Base-by-base conservation (phyloP, 2,888 invertebrate species). In the Sphaeridia pumilis region DNA sequence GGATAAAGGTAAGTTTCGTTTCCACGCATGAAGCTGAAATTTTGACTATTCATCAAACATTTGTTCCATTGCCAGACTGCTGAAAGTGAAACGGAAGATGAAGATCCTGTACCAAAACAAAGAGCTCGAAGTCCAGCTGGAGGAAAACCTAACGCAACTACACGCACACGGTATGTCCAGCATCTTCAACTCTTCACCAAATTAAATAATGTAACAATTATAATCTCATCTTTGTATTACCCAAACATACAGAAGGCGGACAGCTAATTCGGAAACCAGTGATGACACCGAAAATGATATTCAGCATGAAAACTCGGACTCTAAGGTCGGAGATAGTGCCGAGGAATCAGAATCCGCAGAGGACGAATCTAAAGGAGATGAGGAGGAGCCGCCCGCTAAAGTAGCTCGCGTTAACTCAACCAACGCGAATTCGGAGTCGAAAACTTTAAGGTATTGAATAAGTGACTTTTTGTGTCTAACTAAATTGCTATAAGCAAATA, bases 1-100 rank as follows among this genome's bases (percentile, higher is more conserved):
- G 82, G 25, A 73, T 84, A 57, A 82, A 76, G 57, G 78, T 58
- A 49, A 22, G 34, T 49, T 41, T 24, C 20, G 2, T 31, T 31
- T 31, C 14, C 31, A 14, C 14, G 31, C 7, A 14, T 31, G 14
- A 31, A 31, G 31, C 14, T 7, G 7, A 14, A 31, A 14, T 31
- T 41, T 7, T 41, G 17, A 41, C 41, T 41, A 41, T 17, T 17
- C 41, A 20, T 34, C 12, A 17, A 38, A 12, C 12, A 38, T 7
- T 17, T 41, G 3, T 43, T 44, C 26, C n/a, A n/a, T n/a, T n/a
- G n/a, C 17, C 20, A 45, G 45, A 51, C 45, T 28, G 52, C 46
- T 26, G 52, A 52, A 41, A 52, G 52, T 52, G 52, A 52, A 26
- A 38, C 52, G 22, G 52, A 52, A 28, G 52, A 52, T 46, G 52